Percentiles rank a stretch among this genome's conserved stretches.
Evolutionary conservation across 2,113 vertebrate genomes (phyloP).

Genomic region (Oncorhynchus kisutch): DNA sequence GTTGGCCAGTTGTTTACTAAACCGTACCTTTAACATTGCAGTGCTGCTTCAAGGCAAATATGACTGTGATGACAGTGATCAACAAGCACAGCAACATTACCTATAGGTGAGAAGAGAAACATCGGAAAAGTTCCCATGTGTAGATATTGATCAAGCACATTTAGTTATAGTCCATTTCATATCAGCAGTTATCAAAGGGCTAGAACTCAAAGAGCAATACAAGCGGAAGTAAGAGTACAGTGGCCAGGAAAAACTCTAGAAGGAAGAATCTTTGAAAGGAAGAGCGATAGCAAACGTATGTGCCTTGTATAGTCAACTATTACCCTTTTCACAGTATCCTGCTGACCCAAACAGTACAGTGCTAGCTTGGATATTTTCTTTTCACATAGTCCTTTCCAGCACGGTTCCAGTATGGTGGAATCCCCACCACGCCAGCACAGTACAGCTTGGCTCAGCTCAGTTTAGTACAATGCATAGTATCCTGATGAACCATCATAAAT

Average conservation of each 20-base stretch:
- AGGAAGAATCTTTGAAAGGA: too few species aligned
- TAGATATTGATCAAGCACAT: not conserved
- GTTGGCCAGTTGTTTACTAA: not conserved
- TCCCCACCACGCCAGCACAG: not conserved
- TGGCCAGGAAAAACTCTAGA: too few species aligned
- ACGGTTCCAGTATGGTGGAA: too few species aligned
- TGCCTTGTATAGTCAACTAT: too few species aligned
- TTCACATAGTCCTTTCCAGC: too few species aligned
- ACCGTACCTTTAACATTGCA: slow-evolving; percentile 39
- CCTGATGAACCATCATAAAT: too few species aligned
- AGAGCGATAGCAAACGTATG: too few species aligned
- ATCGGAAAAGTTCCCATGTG: not conserved
- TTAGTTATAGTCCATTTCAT: not conserved
- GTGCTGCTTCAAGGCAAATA: slow-evolving; percentile 47
- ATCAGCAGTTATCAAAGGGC: not conserved
- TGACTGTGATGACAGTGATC: slow-evolving; percentile 58
- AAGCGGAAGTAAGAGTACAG: too few species aligned
- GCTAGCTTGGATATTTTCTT: too few species aligned
- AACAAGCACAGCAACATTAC: slow-evolving; percentile 63
- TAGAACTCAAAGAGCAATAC: too few species aligned
- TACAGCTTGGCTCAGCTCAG: not conserved
- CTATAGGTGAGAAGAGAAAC: slow-evolving; percentile 40
- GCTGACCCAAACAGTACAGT: too few species aligned
- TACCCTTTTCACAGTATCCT: too few species aligned
- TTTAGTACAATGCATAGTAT: not conserved